Conservation (phyloP, 2,888 invertebrate species). For the Eupithecia inturbata region DNA sequence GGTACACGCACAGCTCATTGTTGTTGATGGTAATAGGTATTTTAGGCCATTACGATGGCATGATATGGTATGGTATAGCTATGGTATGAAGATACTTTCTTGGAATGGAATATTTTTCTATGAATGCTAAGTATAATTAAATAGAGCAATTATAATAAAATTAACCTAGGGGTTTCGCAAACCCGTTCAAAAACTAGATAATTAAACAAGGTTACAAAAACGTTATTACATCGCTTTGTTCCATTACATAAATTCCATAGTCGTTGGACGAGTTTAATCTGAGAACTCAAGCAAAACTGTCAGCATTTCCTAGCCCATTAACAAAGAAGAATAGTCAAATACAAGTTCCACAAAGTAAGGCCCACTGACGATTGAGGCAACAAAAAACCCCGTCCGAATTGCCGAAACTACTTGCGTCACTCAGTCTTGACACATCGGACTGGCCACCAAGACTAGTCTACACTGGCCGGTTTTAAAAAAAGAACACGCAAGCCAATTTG, state of each 20-base stretch:
- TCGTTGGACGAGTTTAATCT: neutral
- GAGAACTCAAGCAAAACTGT: slow-evolving; percentile 20
- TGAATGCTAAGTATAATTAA: slow-evolving; percentile 1
- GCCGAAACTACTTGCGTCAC: slow-evolving; percentile 81
- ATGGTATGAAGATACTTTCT: neutral
- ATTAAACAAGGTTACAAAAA: slow-evolving; percentile 23
- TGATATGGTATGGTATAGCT: too few species aligned
- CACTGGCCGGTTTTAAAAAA: slow-evolving; percentile 58
- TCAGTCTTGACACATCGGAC: slow-evolving; percentile 66
- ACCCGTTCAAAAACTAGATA: slow-evolving; percentile 17
- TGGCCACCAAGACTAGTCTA: slow-evolving; percentile 56
- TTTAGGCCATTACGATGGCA: neutral
- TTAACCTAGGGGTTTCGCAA: slow-evolving; percentile 23
- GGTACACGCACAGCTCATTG: neutral
- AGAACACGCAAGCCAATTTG: slow-evolving; percentile 50
- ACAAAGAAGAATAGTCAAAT: slow-evolving; percentile 4
- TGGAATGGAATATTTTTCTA: slow-evolving; percentile 7
- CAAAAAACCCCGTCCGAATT: slow-evolving; percentile 64
- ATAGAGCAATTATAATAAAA: slow-evolving; percentile 9
- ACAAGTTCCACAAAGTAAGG: neutral
- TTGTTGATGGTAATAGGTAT: neutral
- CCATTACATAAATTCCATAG: slow-evolving; percentile 20
- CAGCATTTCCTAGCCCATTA: slow-evolving; percentile 17
- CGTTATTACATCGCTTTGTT: slow-evolving; percentile 26
- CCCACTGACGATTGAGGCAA: slow-evolving; percentile 59